These are phyloP conservation scores for Melanotaenia pygmaea DNA, from an alignment of 2,797 vertebrate genomes.

Conservation along the genomic window DNA sequence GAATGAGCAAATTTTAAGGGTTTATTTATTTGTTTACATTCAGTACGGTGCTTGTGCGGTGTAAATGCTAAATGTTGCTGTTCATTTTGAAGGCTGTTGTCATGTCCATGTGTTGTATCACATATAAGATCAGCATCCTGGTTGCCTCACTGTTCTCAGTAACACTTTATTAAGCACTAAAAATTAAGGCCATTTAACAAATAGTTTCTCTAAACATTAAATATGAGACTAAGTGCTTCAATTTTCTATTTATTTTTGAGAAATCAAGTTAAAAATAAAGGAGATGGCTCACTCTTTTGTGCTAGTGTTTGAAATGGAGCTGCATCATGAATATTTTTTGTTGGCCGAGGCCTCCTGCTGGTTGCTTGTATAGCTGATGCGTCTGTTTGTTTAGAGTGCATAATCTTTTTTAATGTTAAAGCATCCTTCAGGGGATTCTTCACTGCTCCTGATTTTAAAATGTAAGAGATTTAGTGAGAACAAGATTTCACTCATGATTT, in stretches of 20 bases:
- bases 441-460: conserved; percentile 33
- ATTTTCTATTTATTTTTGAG: conserved; percentile 1
- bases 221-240: background rate
- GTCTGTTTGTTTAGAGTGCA: conserved; percentile 38
- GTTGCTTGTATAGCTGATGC: conserved; percentile 38
- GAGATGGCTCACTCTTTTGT: conserved; percentile 11
- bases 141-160: background rate
- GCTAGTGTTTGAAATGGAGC: conserved; percentile 39
- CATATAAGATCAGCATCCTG: background rate
- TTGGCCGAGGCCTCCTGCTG: conserved; percentile 53
- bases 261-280: conserved; percentile 7
- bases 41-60: background rate
- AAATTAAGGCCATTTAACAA: conserved; percentile 10
- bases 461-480: conserved; percentile 41
- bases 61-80: background rate
- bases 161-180: background rate
- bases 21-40: conserved; percentile 9
- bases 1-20: background rate
- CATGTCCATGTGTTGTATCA: background rate
- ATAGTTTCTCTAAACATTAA: background rate
- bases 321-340: conserved; percentile 33
- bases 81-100: background rate
- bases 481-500: conserved; percentile 38
- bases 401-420: conserved; percentile 31
- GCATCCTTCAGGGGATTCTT: conserved; percentile 28